Conservation (phyloP, 2,797 vertebrate genomes). For the Coregonus ussuriensis region DNA sequence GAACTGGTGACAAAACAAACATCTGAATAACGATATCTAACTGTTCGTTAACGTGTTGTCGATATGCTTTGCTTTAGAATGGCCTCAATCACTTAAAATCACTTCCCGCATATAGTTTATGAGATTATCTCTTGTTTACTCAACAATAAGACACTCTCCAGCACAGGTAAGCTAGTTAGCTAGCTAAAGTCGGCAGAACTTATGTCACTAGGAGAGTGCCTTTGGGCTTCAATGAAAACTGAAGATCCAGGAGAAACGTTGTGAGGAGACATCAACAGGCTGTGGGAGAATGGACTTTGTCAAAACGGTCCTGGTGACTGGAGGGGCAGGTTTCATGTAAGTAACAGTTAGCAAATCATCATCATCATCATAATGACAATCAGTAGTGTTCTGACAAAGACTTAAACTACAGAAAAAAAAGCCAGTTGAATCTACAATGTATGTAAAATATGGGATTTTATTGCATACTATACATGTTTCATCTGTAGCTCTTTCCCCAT, state of each 20-base stretch:
- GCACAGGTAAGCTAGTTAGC: neutral
- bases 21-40: neutral
- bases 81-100: neutral
- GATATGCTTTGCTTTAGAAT: neutral
- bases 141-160: neutral
- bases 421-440: too few relatives aligned
- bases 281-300: conserved; percentile 48
- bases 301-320: conserved; percentile 89
- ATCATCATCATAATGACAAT: neutral
- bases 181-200: neutral
- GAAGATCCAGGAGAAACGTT: neutral
- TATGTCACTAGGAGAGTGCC: neutral
- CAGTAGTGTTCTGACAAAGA: neutral
- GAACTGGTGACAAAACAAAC: neutral
- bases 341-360: conserved; percentile 46
- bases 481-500: neutral
- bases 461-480: neutral
- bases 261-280: neutral
- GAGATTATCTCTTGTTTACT: neutral
- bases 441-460: too few relatives aligned
- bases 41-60: neutral
- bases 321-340: conserved; percentile 95
- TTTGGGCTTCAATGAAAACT: neutral
- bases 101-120: neutral
- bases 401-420: too few relatives aligned